phyloP scores from a whole-genome alignment of 2,113 vertebrate species.

The Rhinolophus sinicus region DNA sequence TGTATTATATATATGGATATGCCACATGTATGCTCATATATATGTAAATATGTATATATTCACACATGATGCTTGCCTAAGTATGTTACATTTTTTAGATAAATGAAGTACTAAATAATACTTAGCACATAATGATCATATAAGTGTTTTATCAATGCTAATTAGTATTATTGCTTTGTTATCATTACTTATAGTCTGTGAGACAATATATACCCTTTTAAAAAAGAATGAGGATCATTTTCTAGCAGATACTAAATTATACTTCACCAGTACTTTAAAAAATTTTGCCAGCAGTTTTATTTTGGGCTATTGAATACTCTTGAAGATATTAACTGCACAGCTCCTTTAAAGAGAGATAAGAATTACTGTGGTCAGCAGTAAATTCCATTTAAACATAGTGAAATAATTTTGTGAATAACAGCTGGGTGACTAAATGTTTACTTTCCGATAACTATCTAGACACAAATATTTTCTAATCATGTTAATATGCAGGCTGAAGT shows the following conservation, averaged over 20 bases:
- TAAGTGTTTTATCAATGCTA: background rate
- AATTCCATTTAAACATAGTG: conserved; percentile 55
- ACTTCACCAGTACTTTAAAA: background rate
- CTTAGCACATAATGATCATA: background rate
- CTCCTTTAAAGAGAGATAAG: conserved; percentile 36
- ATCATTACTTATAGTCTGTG: background rate
- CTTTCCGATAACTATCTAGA: conserved; percentile 71
- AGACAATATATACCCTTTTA: background rate
- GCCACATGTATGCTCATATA: background rate
- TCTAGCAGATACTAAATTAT: background rate
- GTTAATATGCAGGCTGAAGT: conserved; percentile 59
- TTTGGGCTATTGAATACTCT: background rate
- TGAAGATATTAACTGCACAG: background rate
- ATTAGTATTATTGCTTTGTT: background rate
- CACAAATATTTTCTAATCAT: conserved; percentile 74
- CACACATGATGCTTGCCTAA: background rate
- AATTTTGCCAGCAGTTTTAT: background rate
- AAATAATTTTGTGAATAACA: conserved; percentile 58
- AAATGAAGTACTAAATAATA: background rate
- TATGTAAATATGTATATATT: background rate
- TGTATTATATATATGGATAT: background rate
- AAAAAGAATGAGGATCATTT: conserved; percentile 12
- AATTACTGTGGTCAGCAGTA: conserved; percentile 40
- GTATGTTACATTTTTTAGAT: background rate
- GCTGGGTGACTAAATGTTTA: conserved; percentile 70